Conservation (phyloP, 2,888 invertebrate genomes). For the Micoletzkya japonica region DNA sequence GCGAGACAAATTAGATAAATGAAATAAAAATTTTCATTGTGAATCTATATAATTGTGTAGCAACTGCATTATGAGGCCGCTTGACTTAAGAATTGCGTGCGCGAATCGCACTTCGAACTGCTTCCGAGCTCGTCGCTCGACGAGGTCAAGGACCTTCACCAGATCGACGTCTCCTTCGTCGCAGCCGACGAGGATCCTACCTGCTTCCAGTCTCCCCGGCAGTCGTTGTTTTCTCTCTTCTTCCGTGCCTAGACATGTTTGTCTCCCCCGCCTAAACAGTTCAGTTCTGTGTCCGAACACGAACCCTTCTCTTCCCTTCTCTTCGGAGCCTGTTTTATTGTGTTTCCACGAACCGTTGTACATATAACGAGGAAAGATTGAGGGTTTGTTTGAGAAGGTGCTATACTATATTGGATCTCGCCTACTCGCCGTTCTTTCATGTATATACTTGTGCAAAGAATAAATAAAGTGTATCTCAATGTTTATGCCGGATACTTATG, state of each 20-base stretch:
- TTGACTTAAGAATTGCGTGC: constrained; percentile 15
- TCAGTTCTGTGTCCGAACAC: background rate
- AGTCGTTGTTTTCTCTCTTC: background rate
- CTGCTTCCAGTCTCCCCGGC: constrained; percentile 11
- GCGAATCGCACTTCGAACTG: background rate
- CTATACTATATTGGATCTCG: too few relatives aligned
- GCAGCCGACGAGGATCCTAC: constrained; percentile 4
- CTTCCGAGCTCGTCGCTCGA: background rate
- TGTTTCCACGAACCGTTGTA: too few relatives aligned
- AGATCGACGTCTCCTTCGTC: constrained; percentile 9
- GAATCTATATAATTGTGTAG: background rate
- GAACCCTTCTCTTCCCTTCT: background rate
- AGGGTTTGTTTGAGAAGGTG: too few relatives aligned
- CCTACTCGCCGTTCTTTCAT: too few relatives aligned
- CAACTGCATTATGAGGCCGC: background rate
- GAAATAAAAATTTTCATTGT: background rate
- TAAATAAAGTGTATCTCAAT: too few relatives aligned
- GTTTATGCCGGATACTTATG: too few relatives aligned
- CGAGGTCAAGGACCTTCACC: background rate
- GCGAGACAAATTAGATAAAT: background rate
- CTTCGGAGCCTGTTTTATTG: background rate
- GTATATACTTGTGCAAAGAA: too few relatives aligned
- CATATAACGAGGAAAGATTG: too few relatives aligned
- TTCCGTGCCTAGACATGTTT: background rate
- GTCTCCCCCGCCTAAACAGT: background rate